Percentiles rank a stretch among this genome's conserved stretches.
Conservation (phyloP, 2,113 vertebrate genomes). For the Butastur rufipennis region DNA sequence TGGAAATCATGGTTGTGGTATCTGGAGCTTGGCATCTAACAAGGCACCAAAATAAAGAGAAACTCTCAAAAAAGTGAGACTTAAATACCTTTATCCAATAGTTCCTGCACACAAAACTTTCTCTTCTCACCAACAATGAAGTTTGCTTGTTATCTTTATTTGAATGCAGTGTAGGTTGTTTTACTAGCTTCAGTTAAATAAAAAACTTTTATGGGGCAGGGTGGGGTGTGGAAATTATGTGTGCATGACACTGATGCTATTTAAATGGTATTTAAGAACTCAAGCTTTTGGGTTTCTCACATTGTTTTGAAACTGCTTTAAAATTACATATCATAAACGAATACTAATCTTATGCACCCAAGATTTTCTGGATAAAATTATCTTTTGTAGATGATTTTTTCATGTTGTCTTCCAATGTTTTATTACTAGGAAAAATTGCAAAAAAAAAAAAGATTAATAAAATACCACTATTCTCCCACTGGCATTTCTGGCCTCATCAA, state of each 20-base stretch:
- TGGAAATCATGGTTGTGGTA: neutral
- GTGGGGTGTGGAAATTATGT: neutral
- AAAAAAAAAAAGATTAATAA: neutral
- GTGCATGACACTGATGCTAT: neutral
- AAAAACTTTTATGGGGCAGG: neutral
- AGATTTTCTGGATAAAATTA: neutral
- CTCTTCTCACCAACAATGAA: neutral
- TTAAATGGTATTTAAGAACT: neutral
- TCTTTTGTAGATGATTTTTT: neutral
- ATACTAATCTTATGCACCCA: neutral
- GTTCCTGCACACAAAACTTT: neutral
- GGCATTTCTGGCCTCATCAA: constrained; percentile 42
- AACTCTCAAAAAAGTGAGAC: neutral
- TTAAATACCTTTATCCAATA: neutral
- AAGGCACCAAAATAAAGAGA: neutral
- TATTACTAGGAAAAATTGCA: neutral
- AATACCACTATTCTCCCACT: constrained; percentile 14
- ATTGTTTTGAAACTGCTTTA: neutral
- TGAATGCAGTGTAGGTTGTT: neutral
- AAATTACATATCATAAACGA: neutral
- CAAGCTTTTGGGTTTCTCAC: neutral
- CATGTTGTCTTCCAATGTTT: neutral
- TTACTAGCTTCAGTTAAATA: neutral
- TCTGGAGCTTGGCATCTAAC: neutral
- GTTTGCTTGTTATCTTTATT: neutral